Base-by-base conservation (phyloP, 2,113 vertebrate species). In the Vidua macroura region DNA sequence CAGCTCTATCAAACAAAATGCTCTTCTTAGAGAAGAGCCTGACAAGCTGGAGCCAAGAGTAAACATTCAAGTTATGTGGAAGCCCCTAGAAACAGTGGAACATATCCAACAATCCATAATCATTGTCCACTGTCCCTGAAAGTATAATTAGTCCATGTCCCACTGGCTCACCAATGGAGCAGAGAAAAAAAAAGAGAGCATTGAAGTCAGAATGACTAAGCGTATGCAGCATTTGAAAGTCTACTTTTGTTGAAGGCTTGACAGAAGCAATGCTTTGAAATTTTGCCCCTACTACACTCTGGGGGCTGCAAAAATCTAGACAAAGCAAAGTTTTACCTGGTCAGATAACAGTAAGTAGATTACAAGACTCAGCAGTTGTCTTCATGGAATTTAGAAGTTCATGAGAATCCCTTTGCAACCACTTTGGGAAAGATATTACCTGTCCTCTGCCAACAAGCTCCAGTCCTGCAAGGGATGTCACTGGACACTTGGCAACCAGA, bases 21-120 rank as follows among this genome's bases (percentile, higher is more conserved):
- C 68, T 82, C 74, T 51, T 74, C 74, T 81, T 72, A 44, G 43
- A 88, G 81, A 86, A 60, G 48, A 78, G 88, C 9, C 37, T 78
- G 49, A 69, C 64, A 88, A 92, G 66, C 63, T 62, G 44, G 28
- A 95, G 89, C 91, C 69, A 93, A 93, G 89, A 94, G 77, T 95
- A 96, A 96, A 94, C 74, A 92, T 59, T 82, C 56, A 64, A 91
- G 73, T 92, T 95, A 94, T 41, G 58, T 86, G 68, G 68, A 86
- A 95, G 86, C 83, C 91, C 96, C 86, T 95, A 83, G 92, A 90
- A 96, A 96, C 94, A 93, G 95, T 95, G 94, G 96, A 96, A 91
- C 49, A 51, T 41, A 79, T 94, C 92, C 95, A 96, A 95, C 88
- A 96, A 96, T 82, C 95, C 94, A 94, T 87, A 95, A 91, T 78